Evolutionary conservation across 2,888 invertebrate genomes (phyloP).

Genomic region (Drosophila nr. perissopoda): DNA sequence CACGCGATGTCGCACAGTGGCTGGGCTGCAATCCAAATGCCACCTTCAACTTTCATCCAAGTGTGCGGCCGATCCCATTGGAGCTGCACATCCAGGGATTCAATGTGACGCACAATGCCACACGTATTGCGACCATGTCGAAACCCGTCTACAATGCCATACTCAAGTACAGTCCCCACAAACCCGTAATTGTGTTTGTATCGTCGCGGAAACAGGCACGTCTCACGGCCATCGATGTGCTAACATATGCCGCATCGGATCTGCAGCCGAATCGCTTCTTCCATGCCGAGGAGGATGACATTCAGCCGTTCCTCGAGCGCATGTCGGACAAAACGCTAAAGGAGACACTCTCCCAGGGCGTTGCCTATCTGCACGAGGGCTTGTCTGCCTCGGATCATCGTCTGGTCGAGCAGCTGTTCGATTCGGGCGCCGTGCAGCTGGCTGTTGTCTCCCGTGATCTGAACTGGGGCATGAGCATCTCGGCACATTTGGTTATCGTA

Average conservation of each 20-base stretch:
- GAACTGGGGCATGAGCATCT: constrained; percentile 96
- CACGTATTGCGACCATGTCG: constrained; percentile 98
- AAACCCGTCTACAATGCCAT: constrained; percentile 98
- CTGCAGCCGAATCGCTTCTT: constrained; percentile 94
- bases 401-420: constrained; percentile 96
- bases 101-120: constrained; percentile 98
- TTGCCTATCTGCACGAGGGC: constrained; percentile 99
- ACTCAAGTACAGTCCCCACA: constrained; percentile 91
- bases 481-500: constrained; percentile 96
- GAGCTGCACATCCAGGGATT: constrained; percentile 98
- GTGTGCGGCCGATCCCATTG: constrained; percentile 96
- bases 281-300: constrained; percentile 93
- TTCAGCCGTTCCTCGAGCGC: constrained; percentile 94
- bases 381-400: constrained; percentile 93
- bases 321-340: constrained; percentile 95
- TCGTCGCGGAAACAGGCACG: constrained; percentile 96
- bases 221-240: constrained; percentile 97
- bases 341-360: constrained; percentile 97
- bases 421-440: constrained; percentile 96
- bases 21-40: constrained; percentile 96
- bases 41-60: constrained; percentile 99
- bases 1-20: constrained; percentile 98
- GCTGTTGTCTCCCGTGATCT: constrained; percentile 96
- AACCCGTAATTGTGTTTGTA: constrained; percentile 95
- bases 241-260: constrained; percentile 97